These are phyloP conservation scores for Saimiri boliviensis DNA, from an alignment of 2,113 vertebrate species.

Conservation along the genomic window DNA sequence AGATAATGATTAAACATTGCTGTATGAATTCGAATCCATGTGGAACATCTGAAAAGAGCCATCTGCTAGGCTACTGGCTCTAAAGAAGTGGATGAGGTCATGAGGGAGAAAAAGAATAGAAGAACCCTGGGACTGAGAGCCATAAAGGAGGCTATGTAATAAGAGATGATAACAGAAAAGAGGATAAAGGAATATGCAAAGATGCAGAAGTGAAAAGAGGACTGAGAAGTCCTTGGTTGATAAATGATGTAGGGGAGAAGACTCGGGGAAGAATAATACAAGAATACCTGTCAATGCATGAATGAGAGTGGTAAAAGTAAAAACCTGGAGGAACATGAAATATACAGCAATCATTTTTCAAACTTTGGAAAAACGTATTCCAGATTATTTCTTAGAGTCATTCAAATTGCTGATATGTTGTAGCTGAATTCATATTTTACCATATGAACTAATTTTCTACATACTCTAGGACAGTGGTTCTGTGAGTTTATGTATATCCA, in stretches of 20 bases:
- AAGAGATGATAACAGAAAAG: background rate
- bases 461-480: background rate
- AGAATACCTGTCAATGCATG: background rate
- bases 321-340: background rate
- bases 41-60: background rate
- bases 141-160: background rate
- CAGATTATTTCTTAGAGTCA: background rate
- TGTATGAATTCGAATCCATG: background rate
- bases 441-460: background rate
- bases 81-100: background rate
- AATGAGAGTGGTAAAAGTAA: background rate
- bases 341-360: background rate
- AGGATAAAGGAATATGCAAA: fast-evolving
- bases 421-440: background rate
- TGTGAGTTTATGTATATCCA: background rate
- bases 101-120: background rate
- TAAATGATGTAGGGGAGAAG: too few relatives aligned
- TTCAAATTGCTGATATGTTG: background rate
- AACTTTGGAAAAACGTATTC: background rate
- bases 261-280: background rate
- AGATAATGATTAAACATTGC: background rate
- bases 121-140: background rate
- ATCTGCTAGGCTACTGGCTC: background rate
- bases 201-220: background rate
- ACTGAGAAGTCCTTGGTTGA: background rate